Evolutionary conservation across 2,888 invertebrate species (phyloP), one percentile per base, ranked within the genome.

Genomic region (Odontomyia ornata): DNA sequence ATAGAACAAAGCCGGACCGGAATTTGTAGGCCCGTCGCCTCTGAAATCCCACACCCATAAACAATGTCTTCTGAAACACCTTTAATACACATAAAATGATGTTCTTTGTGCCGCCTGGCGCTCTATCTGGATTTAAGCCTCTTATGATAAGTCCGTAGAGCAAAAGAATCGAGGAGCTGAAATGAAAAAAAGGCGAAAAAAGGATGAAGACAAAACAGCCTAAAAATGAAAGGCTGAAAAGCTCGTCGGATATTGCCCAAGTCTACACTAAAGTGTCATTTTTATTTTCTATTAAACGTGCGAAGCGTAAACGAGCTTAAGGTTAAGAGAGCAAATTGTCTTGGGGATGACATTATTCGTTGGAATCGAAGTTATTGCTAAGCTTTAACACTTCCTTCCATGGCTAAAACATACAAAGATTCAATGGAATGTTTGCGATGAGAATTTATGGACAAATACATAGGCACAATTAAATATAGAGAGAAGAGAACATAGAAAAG

Each of bases 71-170:
- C 57, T 76, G n/a, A 47, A 75, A 77, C 69, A 69, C 71, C 77
- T 77, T 76, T 78, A 78, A 78, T 75, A 78, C 78, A 77, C 75
- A 78, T 65, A 75, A 78, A 78, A 78, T 78, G 77, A 75, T 73
- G 75, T 78, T 73, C 76, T 69, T 72, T 65, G 76, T 62, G 67
- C 52, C 15, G 56, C 75, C 52, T 67, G 25, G 60, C 56, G 43
- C 21, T 71, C 60, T 67, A 73, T 67, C 62, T 76, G 75, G 77
- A 75, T 75, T 78, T 78, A 77, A 65, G 71, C 77, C 77, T 77
- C 78, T 77, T 78, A 77, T 77, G 75, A 57, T 46, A 69, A 60
- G 76, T 27, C 60, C 27, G 56, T 27, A 47, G 23, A 52, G 62
- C 56, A 56, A 52, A 71, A 76, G 56, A 43, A 52, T n/a, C 52